These are phyloP conservation scores for Physella acuta DNA, from an alignment of 1,140 invertebrate genomes.

Conservation along the genomic window DNA sequence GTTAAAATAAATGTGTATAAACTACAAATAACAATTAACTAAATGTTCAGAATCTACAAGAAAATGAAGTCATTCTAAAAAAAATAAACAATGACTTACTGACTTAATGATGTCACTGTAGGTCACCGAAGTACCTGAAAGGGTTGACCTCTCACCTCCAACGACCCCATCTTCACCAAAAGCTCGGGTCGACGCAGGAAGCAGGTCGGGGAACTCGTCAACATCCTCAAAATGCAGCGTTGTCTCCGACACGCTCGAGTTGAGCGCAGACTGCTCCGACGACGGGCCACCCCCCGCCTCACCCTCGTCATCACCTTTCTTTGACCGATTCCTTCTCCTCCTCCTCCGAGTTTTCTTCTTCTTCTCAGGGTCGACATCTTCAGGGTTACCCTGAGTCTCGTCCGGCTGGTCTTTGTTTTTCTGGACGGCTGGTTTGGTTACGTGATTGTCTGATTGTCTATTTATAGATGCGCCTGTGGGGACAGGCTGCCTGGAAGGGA, in stretches of 20 bases:
- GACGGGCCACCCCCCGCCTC: conserved; percentile 25
- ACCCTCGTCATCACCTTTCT: conserved; percentile 29
- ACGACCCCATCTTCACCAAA: neutral
- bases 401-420: neutral
- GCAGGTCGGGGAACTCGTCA: conserved; percentile 48
- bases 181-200: conserved; percentile 1
- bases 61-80: no score
- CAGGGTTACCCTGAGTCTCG: no score
- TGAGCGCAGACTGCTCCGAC: conserved; percentile 27
- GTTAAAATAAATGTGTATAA: no score
- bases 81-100: no score
- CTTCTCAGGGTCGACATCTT: conserved; percentile 30
- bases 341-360: conserved; percentile 32
- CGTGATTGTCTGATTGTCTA: no score
- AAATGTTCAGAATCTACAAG: no score
- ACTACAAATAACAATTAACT: no score
- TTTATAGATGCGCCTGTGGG: no score
- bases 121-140: conserved; percentile 25
- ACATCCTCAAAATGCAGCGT: conserved; percentile 52
- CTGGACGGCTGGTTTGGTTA: neutral
- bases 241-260: conserved; percentile 34
- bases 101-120: conserved; percentile 45
- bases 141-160: neutral
- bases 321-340: conserved; percentile 32
- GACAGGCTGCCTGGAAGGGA: no score